These are phyloP conservation scores for Lepus townsendii DNA, from an alignment of 2,797 vertebrate genomes.

Conservation along the genomic window DNA sequence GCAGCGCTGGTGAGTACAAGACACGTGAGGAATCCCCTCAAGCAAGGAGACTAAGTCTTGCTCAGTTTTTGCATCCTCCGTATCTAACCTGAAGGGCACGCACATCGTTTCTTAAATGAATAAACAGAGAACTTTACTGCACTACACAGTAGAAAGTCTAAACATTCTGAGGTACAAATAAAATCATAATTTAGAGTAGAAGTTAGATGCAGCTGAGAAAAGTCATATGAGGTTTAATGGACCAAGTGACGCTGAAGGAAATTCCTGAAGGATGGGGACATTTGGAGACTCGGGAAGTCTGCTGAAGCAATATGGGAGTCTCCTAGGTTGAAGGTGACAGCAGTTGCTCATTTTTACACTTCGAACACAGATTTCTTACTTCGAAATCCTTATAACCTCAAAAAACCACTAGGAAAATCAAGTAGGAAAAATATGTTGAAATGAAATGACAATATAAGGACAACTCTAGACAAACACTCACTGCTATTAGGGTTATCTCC, in stretches of 20 bases:
- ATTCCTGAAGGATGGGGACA: not conserved
- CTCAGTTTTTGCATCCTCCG: not conserved
- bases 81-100: not conserved
- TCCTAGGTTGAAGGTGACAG: not conserved
- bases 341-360: not conserved
- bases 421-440: not conserved
- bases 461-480: slow-evolving; percentile 88
- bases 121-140: not conserved
- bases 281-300: not conserved
- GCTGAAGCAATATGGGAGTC: no score
- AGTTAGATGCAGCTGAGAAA: not conserved
- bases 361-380: not conserved
- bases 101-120: not conserved
- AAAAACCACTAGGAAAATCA: not conserved
- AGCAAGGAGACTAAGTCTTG: not conserved
- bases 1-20: not conserved
- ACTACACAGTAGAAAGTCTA: not conserved
- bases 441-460: not conserved
- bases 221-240: not conserved
- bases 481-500: slow-evolving; percentile 99
- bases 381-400: not conserved
- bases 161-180: not conserved
- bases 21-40: not conserved
- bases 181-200: not conserved
- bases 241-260: not conserved